These are phyloP conservation scores for Brachycybe producta DNA, from an alignment of 2,888 invertebrate species.

Conservation along the genomic window DNA sequence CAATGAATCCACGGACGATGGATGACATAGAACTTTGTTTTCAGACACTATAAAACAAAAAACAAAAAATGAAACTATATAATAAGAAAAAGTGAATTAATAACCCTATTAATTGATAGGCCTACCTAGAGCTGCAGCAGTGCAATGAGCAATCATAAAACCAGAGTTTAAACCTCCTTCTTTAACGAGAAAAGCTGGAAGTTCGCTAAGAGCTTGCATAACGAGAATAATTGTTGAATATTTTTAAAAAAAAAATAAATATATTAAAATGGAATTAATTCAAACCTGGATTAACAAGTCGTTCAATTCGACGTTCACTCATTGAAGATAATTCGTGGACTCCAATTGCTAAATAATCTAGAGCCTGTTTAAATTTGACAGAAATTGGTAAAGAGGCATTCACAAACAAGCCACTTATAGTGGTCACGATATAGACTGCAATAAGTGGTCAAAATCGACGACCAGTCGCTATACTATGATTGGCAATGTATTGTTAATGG, in stretches of 20 bases:
- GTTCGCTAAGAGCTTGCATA: constrained; percentile 42
- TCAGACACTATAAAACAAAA: constrained; percentile 43
- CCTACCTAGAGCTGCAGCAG: constrained; percentile 48
- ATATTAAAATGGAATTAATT: neutral
- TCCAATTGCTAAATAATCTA: constrained; percentile 51
- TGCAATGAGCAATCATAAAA: constrained; percentile 54
- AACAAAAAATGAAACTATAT: constrained; percentile 1
- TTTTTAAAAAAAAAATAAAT: constrained; percentile 10
- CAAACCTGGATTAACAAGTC: constrained; percentile 48
- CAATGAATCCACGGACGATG: constrained; percentile 50
- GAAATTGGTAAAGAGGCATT: constrained; percentile 6
- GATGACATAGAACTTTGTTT: constrained; percentile 54
- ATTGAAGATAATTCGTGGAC: constrained; percentile 51
- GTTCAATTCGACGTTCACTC: constrained; percentile 49
- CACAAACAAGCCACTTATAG: too few relatives aligned
- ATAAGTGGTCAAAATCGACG: too few relatives aligned
- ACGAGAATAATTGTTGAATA: too few relatives aligned
- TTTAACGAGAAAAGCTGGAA: constrained; percentile 50
- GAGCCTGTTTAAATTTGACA: too few relatives aligned
- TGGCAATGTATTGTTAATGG: too few relatives aligned
- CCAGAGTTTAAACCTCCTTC: constrained; percentile 56
- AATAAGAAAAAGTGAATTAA: too few relatives aligned
- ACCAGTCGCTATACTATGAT: too few relatives aligned
- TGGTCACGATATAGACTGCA: too few relatives aligned
- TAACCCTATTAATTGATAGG: neutral